phyloP scores from a whole-genome alignment of 2,888 invertebrate genomes.

The Oscheius onirici region DNA sequence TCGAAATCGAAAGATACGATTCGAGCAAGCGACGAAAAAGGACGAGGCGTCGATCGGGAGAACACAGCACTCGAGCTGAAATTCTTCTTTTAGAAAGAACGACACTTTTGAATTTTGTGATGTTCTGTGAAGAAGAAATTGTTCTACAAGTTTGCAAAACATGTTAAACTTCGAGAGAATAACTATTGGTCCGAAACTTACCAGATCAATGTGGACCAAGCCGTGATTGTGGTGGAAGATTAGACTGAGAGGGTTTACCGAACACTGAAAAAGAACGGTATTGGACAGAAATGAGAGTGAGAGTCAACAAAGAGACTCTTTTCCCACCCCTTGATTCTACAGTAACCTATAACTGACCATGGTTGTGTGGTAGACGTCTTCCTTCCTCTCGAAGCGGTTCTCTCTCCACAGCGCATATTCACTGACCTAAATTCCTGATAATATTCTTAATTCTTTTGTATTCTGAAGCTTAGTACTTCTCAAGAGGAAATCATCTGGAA shows the following conservation, averaged over 20 bases:
- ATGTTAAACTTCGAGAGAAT: not conserved
- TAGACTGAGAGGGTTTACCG: constrained; percentile 56
- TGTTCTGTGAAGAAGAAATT: not conserved
- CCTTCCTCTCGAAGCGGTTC: not conserved
- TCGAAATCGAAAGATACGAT: constrained; percentile 27
- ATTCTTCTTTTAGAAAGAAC: not conserved
- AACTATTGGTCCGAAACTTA: constrained; percentile 3
- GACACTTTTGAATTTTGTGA: not conserved
- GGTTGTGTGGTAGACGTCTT: constrained; percentile 11
- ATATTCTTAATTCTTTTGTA: no score
- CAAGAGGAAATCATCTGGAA: not conserved
- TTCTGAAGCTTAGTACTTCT: not conserved
- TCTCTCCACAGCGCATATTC: constrained; percentile 20
- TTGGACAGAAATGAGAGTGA: not conserved
- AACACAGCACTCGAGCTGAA: constrained; percentile 22
- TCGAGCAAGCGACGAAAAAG: constrained; percentile 18
- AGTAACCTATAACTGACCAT: constrained; percentile 14
- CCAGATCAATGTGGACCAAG: constrained; percentile 54
- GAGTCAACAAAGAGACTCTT: not conserved
- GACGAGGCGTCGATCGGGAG: not conserved
- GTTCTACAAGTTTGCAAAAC: not conserved
- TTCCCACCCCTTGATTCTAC: constrained; percentile 8
- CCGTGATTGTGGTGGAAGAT: constrained; percentile 54
- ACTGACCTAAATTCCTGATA: constrained; percentile 10
- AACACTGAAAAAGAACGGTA: constrained; percentile 38